These are phyloP conservation scores for Lepisosteus oculatus DNA, from an alignment of 2,113 vertebrate genomes.

Conservation along the genomic window DNA sequence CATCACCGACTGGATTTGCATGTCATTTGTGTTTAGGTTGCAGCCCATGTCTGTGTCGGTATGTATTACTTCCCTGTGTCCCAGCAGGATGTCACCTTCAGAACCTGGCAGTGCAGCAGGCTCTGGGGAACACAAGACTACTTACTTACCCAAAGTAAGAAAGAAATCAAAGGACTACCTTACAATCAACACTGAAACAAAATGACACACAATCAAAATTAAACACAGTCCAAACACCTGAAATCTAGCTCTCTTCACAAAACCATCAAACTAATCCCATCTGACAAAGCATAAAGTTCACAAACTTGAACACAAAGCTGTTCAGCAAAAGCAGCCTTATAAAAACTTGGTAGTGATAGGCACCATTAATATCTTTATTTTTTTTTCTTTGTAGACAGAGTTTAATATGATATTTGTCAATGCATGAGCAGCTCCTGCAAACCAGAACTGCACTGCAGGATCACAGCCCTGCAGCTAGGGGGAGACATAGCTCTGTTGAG, in stretches of 20 bases:
- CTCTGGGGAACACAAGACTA: neutral
- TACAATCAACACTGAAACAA: too few species aligned
- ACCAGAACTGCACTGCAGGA: too few species aligned
- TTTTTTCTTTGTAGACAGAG: too few species aligned
- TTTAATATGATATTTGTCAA: too few species aligned
- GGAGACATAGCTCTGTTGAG: too few species aligned
- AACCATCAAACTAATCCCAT: neutral
- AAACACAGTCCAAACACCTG: neutral
- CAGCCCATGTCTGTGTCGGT: neutral
- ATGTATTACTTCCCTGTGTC: neutral
- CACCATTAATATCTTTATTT: too few species aligned
- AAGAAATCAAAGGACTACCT: too few species aligned
- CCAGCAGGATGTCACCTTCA: neutral
- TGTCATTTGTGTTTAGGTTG: neutral
- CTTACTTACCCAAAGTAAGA: neutral
- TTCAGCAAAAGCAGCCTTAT: neutral
- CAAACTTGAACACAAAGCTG: neutral
- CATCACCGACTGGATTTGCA: too few species aligned
- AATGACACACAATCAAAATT: too few species aligned
- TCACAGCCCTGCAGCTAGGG: too few species aligned
- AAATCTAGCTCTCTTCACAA: neutral
- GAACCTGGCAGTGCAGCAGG: neutral
- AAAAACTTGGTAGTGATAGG: too few species aligned
- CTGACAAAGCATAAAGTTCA: neutral
- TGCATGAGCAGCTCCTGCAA: too few species aligned